Evolutionary conservation across 2,113 vertebrate genomes (phyloP).

Genomic region (Ictidomys tridecemlineatus): DNA sequence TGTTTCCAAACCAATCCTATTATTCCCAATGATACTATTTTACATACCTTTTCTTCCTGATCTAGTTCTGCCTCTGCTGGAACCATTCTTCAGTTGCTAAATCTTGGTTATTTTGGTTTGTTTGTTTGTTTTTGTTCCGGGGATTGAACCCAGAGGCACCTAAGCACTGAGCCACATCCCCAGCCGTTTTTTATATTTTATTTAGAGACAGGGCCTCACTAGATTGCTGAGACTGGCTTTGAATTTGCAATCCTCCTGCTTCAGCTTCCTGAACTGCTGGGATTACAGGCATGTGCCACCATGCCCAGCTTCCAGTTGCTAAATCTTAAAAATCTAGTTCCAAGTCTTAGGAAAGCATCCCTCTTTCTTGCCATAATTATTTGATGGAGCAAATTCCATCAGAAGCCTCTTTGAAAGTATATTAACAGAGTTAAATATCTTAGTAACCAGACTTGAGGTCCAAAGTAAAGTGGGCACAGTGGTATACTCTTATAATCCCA

Average conservation of each 20-base stretch:
- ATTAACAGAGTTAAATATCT: slow-evolving; percentile 24
- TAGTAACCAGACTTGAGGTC: not conserved
- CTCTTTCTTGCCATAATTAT: not conserved
- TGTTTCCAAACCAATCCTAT: not conserved
- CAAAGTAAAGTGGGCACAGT: not conserved
- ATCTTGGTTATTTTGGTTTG: not conserved
- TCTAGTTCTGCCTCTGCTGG: not conserved
- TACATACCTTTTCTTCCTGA: not conserved
- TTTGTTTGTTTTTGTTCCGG: too few species aligned
- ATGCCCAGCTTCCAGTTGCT: too few species aligned
- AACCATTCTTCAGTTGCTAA: not conserved
- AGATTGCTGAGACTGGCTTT: too few species aligned
- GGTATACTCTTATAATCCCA: too few species aligned
- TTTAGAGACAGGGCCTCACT: too few species aligned
- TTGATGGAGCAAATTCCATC: not conserved
- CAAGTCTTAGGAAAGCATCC: not conserved
- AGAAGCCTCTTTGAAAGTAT: not conserved
- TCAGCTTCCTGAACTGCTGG: too few species aligned
- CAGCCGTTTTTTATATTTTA: too few species aligned
- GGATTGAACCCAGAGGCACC: too few species aligned
- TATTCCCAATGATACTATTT: not conserved
- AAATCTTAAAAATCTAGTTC: slow-evolving; percentile 4
- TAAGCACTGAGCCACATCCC: too few species aligned
- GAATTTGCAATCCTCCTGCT: too few species aligned
- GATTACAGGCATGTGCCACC: too few species aligned